A percentile compares a stretch with the other conserved stretches of the same genome.
Conservation (phyloP, 2,888 invertebrate genomes). For the Metacarcinus magister region DNA sequence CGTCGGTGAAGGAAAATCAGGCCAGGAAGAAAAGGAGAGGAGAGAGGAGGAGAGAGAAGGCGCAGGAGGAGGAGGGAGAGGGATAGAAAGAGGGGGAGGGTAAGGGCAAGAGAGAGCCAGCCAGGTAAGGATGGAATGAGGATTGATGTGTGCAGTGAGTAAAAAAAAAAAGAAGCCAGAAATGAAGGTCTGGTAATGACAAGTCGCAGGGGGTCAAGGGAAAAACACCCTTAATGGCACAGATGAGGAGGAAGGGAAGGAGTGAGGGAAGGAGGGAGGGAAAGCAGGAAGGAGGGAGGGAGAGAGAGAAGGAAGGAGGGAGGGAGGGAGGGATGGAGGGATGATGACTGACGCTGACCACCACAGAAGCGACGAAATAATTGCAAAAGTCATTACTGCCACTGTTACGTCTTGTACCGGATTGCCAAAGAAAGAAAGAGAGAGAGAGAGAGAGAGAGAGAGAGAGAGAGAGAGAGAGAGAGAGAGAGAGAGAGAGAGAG, state of each 20-base stretch:
- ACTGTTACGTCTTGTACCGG: not conserved
- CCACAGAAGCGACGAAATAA: conserved; percentile 12
- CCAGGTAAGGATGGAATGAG: not conserved
- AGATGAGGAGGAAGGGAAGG: not conserved
- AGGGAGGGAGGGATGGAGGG: not conserved
- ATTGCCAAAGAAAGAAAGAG: not conserved
- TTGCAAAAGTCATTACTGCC: not conserved
- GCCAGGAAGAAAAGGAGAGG: not conserved
- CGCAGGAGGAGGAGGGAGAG: not conserved
- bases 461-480: conserved; percentile 50
- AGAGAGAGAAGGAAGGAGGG: not conserved
- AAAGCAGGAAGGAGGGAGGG: no score
- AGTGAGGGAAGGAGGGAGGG: no score
- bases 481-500: not conserved
- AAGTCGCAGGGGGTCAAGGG: not conserved
- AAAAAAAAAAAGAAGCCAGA: not conserved
- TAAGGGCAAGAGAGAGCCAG: not conserved
- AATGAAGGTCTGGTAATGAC: not conserved
- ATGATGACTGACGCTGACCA: not conserved
- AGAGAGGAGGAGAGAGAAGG: not conserved
- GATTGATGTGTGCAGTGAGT: conserved; percentile 3
- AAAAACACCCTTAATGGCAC: conserved; percentile 13
- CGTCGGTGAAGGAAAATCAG: not conserved
- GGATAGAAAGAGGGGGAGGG: not conserved
- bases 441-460: conserved; percentile 47